phyloP scores from a whole-genome alignment of 2,113 vertebrate species.

The Zosterops japonicus region DNA sequence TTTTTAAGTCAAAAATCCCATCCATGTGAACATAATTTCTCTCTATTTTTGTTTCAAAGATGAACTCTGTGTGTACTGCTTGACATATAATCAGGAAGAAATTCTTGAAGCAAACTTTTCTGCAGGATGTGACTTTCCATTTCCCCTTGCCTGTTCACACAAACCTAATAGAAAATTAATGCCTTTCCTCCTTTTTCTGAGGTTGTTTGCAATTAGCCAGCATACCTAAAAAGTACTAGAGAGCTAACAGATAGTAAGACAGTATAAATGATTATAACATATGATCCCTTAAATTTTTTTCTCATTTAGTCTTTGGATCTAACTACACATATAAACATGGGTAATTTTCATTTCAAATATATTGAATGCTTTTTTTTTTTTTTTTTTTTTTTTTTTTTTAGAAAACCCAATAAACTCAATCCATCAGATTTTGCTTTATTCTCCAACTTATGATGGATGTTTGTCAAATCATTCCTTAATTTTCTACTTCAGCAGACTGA shows the following conservation, averaged over 20 bases:
- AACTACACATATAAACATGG: not conserved
- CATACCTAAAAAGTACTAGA: not conserved
- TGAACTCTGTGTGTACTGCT: not conserved
- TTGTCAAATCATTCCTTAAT: not conserved
- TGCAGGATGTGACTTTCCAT: accelerated
- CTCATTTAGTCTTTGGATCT: not conserved
- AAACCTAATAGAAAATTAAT: not conserved
- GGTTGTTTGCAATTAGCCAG: not conserved
- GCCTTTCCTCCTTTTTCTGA: not conserved
- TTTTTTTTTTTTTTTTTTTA: not conserved
- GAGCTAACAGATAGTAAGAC: not conserved
- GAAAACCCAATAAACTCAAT: not conserved
- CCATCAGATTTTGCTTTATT: not conserved
- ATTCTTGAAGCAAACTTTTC: not conserved
- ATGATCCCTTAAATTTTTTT: not conserved
- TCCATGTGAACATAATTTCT: not conserved
- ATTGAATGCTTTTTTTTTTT: not conserved
- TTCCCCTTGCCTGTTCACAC: not conserved
- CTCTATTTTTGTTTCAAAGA: not conserved
- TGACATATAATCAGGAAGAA: not conserved
- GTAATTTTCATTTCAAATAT: not conserved
- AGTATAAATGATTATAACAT: not conserved
- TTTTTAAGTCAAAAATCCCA: not conserved
- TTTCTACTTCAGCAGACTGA: not conserved
- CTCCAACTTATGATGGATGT: not conserved